Evolutionary conservation across 1,140 invertebrate species (phyloP).

Genomic region (Dreissena rostriformis): DNA sequence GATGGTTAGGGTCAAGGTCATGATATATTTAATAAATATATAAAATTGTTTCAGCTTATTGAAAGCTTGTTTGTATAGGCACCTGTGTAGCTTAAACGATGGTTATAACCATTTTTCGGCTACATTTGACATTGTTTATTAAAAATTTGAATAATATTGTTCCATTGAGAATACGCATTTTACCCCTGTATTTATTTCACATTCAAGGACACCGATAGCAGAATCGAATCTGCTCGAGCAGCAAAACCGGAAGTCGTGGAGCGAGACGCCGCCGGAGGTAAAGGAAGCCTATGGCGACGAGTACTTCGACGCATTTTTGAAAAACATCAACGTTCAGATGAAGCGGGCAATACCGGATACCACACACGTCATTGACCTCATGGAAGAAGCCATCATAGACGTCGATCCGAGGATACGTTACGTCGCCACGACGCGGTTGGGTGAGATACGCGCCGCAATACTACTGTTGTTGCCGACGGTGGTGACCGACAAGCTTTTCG

Average conservation of each 20-base stretch:
- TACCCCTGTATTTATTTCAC: not conserved
- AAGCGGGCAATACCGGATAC: conserved; percentile 72
- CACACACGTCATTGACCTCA: conserved; percentile 72
- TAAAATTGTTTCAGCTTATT: not conserved
- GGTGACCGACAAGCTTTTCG: conserved; percentile 71
- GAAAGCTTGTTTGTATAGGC: too few relatives aligned
- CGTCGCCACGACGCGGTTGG: conserved; percentile 69
- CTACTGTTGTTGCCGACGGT: conserved; percentile 82
- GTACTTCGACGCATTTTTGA: conserved; percentile 74
- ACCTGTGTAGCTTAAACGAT: too few relatives aligned
- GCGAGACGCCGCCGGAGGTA: conserved; percentile 74
- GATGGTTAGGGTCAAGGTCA: not conserved
- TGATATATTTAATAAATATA: not conserved
- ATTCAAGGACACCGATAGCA: conserved; percentile 74
- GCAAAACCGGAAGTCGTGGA: conserved; percentile 75
- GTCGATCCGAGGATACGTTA: conserved; percentile 69
- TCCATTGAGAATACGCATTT: too few relatives aligned
- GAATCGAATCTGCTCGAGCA: conserved; percentile 68
- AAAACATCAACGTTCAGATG: conserved; percentile 68
- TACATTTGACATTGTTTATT: too few relatives aligned
- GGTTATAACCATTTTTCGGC: too few relatives aligned
- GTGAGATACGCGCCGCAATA: conserved; percentile 65
- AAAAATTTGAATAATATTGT: too few relatives aligned
- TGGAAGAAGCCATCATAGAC: conserved; percentile 73
- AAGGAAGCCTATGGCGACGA: conserved; percentile 76